phyloP scores from a whole-genome alignment of 53 echinoderm and acorn worm genomes.

The Arbacia lixula region DNA sequence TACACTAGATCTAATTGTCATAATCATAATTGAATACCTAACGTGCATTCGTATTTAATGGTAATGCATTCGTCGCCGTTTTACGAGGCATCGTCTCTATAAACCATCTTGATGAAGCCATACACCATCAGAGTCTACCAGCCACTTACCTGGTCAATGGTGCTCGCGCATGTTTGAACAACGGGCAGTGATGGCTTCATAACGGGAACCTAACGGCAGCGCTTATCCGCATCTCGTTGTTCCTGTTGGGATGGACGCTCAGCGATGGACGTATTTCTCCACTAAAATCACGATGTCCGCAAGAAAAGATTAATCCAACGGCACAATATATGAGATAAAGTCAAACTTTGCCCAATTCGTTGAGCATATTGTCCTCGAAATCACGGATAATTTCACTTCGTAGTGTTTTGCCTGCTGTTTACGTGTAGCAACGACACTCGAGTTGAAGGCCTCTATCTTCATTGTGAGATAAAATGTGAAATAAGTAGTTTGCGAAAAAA shows the following conservation, averaged over 20 bases:
- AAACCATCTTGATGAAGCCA: neutral
- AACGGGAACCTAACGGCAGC: constrained; percentile 34
- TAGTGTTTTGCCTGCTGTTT: constrained; percentile 18
- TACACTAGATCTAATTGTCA: no score
- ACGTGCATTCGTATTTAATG: no score
- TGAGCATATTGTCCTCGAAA: no score
- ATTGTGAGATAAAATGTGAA: neutral
- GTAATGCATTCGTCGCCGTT: no score
- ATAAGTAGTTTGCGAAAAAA: neutral
- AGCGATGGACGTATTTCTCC: no score
- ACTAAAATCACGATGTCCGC: no score
- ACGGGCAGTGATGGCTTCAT: constrained; percentile 20
- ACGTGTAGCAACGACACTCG: constrained; percentile 13
- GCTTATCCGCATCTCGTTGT: constrained; percentile 5
- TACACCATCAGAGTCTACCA: neutral
- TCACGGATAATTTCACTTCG: no score
- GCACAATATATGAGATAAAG: no score
- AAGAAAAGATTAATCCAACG: no score
- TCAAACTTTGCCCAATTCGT: no score
- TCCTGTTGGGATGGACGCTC: neutral
- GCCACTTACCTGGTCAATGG: neutral
- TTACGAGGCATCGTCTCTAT: no score
- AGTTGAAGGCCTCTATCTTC: neutral
- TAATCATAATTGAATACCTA: no score
- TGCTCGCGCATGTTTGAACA: neutral